These are phyloP conservation scores for Sclerurus mexicanus DNA, from an alignment of 2,113 vertebrate genomes.

Conservation along the genomic window DNA sequence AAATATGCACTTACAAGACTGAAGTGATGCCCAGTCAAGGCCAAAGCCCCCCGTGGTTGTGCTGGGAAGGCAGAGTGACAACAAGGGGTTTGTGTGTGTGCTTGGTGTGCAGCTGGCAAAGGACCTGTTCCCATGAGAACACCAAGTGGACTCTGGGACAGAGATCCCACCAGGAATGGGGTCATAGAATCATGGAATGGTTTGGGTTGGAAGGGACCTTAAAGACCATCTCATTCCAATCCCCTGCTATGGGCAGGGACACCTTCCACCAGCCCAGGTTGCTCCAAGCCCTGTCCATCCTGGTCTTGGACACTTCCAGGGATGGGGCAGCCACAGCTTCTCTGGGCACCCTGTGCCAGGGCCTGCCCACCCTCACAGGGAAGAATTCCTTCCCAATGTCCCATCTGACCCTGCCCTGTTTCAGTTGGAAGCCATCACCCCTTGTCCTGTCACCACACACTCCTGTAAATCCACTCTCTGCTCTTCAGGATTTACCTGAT, in stretches of 20 bases:
- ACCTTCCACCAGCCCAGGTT: background rate
- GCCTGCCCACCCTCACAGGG: background rate
- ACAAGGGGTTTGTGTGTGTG: background rate
- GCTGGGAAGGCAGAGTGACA: background rate
- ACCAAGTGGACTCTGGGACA: background rate
- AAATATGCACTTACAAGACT: rapidly evolving
- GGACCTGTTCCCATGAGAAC: background rate
- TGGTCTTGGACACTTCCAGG: background rate
- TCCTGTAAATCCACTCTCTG: background rate
- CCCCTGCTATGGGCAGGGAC: background rate
- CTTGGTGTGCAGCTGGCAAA: background rate
- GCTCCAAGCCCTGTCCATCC: background rate
- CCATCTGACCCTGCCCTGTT: background rate
- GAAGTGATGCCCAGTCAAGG: rapidly evolving
- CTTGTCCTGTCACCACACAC: background rate
- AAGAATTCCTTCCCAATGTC: background rate
- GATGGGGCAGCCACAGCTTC: background rate
- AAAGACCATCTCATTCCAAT: background rate
- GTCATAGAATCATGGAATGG: background rate
- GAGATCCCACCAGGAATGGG: background rate
- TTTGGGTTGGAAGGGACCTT: background rate
- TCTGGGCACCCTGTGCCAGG: background rate
- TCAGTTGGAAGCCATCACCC: background rate
- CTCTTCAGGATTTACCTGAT: background rate
- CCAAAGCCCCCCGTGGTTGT: rapidly evolving